Conservation (phyloP, 2,888 invertebrate species). For the Orthonychiurus folsomi region DNA sequence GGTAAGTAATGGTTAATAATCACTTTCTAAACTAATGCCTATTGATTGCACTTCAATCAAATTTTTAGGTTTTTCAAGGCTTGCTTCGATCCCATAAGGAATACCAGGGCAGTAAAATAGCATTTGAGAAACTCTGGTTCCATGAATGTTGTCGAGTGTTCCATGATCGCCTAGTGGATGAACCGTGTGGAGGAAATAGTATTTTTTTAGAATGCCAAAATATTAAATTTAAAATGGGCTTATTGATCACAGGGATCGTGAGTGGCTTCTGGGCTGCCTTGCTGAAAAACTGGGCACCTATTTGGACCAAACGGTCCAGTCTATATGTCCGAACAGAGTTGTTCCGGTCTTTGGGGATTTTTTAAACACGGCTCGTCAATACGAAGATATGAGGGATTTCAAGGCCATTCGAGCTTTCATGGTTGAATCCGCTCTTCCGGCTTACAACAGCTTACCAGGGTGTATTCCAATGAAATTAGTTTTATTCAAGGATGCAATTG, state of each 20-base stretch:
- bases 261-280: constrained; percentile 64
- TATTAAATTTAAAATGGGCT: background rate
- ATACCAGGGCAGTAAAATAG: constrained; percentile 60
- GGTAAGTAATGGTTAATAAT: constrained; percentile 46
- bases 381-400: constrained; percentile 67
- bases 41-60: too few relatives aligned
- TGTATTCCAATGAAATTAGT: constrained; percentile 71
- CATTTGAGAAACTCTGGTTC: constrained; percentile 71
- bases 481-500: constrained; percentile 75
- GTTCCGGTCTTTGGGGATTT: constrained; percentile 62
- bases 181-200: constrained; percentile 47
- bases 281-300: constrained; percentile 65
- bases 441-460: constrained; percentile 71
- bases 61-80: constrained; percentile 60
- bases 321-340: constrained; percentile 62
- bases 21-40: too few relatives aligned
- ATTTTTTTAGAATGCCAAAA: constrained; percentile 2
- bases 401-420: constrained; percentile 52
- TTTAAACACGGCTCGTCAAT: constrained; percentile 64
- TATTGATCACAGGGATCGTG: constrained; percentile 55
- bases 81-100: constrained; percentile 66
- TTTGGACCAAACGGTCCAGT: constrained; percentile 71
- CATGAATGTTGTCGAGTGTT: constrained; percentile 80
- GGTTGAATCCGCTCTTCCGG: constrained; percentile 54
- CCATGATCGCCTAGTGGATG: constrained; percentile 70